Conservation (phyloP, 2,888 invertebrate genomes). For the Adelognathus sp. region DNA sequence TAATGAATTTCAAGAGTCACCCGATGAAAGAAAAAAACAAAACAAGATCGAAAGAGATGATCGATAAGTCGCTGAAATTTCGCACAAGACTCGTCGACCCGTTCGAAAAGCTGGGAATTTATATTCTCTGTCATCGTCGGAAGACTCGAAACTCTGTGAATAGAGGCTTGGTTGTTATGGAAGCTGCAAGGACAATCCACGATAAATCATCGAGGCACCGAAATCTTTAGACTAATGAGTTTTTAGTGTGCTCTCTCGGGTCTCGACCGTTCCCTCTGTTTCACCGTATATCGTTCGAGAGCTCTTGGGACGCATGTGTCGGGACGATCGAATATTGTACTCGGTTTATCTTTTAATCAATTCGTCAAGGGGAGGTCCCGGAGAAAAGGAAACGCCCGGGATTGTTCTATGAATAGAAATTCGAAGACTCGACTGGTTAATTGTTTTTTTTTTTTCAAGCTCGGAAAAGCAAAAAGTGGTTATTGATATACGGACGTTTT, state of each 20-base stretch:
- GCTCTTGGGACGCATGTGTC: slow-evolving; percentile 24
- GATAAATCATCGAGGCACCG: slow-evolving; percentile 75
- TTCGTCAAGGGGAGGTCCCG: slow-evolving; percentile 69
- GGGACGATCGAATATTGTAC: slow-evolving; percentile 31
- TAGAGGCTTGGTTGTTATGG: slow-evolving; percentile 54
- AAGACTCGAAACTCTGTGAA: slow-evolving; percentile 42
- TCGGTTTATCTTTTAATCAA: slow-evolving; percentile 77
- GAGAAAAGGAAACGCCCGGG: not conserved
- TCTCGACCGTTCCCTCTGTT: slow-evolving; percentile 50
- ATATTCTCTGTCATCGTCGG: slow-evolving; percentile 34
- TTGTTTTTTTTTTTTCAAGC: too few species aligned
- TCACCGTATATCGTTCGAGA: slow-evolving; percentile 57
- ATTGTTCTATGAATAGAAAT: not conserved
- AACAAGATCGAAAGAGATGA: slow-evolving; percentile 26
- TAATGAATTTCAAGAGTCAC: not conserved
- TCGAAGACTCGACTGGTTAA: too few species aligned
- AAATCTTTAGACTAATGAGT: slow-evolving; percentile 58
- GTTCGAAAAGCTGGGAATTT: slow-evolving; percentile 39
- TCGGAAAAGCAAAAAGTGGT: too few species aligned
- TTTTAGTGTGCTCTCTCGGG: slow-evolving; percentile 58
- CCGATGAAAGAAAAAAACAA: too few species aligned
- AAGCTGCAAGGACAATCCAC: slow-evolving; percentile 72
- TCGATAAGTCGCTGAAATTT: slow-evolving; percentile 41
- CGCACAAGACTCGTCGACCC: slow-evolving; percentile 19
- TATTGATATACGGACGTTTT: too few species aligned